Base-by-base conservation (phyloP, 2,797 vertebrate species). In the Argyrosomus regius region DNA sequence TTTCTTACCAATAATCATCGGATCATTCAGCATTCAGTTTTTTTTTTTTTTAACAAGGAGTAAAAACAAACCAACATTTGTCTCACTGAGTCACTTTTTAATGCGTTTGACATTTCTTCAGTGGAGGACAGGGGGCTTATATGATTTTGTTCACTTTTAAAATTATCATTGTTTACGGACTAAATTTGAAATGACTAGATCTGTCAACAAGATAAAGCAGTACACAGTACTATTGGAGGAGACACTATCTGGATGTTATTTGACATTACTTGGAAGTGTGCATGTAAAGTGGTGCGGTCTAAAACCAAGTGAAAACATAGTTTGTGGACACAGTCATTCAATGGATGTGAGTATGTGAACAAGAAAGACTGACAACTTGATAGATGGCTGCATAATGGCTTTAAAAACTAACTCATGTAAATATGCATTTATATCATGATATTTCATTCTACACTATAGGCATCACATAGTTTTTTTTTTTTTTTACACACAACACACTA, bases 331-430 rank as follows among this genome's bases (percentile, higher is more conserved):
- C 88, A 90, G 83, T 88, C 89, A 76, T 87, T 90, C 83, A 50
- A 68, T 88, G 87, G 63, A 88, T 59, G 28, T 83, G 86, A 89
- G 73, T 53, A 76, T 78, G 80, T 88, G 85, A 89, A 88, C 78
- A 78, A 89, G 77, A 81, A 85, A 91, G 85, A 81, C 81, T 71
- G 82, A 91, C 78, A 79, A 88, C 81, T 65, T 66, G 78, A 89
- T 86, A 87, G 71, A 91, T 88, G 88, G 86, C 90, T 94, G 88
- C 87, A 93, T 93, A 94, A 94, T 89, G 91, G 90, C 76, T 92
- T 92, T 89, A 89, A 91, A 91, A 93, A 92, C 92, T 88, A 92
- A 94, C 81, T 92, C 87, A 87, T 84, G 90, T 93, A 91, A 89
- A 93, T 92, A 92, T 88, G 85, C 87, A 90, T 91, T 89, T 80